Evolutionary conservation across 1,140 invertebrate genomes (phyloP), one percentile per base, ranked within the genome.

Genomic region (Ditylenchus dipsaci): DNA sequence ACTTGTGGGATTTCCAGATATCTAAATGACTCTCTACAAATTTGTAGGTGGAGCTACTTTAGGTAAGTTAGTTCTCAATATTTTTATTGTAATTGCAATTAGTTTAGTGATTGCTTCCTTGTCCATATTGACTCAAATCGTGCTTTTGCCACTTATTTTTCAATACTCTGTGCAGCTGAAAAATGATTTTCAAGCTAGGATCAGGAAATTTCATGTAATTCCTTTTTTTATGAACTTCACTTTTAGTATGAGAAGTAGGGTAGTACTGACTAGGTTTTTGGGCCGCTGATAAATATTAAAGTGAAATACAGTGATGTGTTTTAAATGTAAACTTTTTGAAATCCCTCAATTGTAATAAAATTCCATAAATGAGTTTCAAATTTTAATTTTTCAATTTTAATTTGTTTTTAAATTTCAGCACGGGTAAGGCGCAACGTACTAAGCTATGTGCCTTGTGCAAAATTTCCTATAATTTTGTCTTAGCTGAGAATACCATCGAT

Each of bases 171-270:
- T 57, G 21, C 59, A 74, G 45, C 47, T 73, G 29, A 73, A 71
- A 29, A 53, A 49, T 43, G 60, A 67, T 27, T 73, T 73, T 63
- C 49, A 73, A 53, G 47, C 29, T 21, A 64, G 72, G n/a, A 68
- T 73, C 19, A 68, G 72, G 17, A 53, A 58, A 29, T 73, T 73
- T 58, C 73, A 73, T 64, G 72, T 73, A 38, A 49, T 26, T 43
- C 43, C 67, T 68, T 38, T 11, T 27, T n/a, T 17, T 1, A 5
- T 65, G 23, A 30, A 27, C 17, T 21, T 0, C 7, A 17, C 9
- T 1, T 29, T 29, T 33, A 56, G 3, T 29, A 3, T 53, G 29
- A 23, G 23, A 9, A 3, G 15, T 68, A 21, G 15, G 15, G 33
- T 33, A 3, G 23, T 29, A 15, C 13, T 60, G 43, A 13, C 15